phyloP scores from a whole-genome alignment of 2,113 vertebrate species.

The Pseudonaja textilis region DNA sequence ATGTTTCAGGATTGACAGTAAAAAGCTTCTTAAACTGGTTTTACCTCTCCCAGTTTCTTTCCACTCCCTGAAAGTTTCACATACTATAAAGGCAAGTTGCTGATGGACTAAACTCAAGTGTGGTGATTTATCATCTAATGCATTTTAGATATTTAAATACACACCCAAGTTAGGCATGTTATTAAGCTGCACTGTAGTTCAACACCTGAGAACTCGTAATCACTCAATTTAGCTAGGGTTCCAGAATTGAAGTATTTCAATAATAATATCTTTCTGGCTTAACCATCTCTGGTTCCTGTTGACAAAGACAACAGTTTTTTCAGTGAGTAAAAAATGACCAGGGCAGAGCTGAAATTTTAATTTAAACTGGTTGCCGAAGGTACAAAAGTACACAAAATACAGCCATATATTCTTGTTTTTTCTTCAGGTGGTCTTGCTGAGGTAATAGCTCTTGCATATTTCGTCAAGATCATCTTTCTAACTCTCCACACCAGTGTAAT shows the following conservation, averaged over 20 bases:
- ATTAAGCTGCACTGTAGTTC: constrained; percentile 36
- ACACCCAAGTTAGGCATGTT: constrained; percentile 49
- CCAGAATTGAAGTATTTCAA: not conserved
- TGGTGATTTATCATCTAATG: constrained; percentile 52
- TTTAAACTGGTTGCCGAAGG: not conserved
- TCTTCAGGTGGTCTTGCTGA: not conserved
- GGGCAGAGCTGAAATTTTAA: not conserved
- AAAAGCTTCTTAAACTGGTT: constrained; percentile 59
- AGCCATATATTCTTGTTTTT: not conserved
- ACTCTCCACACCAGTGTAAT: not conserved
- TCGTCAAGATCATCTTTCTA: not conserved
- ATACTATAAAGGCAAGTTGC: constrained; percentile 52
- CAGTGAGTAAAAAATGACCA: not conserved
- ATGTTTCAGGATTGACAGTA: constrained; percentile 44
- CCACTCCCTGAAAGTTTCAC: constrained; percentile 56
- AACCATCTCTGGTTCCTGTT: not conserved
- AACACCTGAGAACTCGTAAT: constrained; percentile 18
- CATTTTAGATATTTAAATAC: constrained; percentile 45
- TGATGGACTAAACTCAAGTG: constrained; percentile 64
- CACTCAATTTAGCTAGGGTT: not conserved
- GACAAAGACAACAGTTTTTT: not conserved
- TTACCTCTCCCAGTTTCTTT: constrained; percentile 51
- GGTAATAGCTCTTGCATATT: not conserved
- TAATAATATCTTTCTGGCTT: not conserved
- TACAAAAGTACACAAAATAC: not conserved